These are phyloP conservation scores for Papilio xuthus DNA, from an alignment of 1,140 invertebrate species.

Conservation along the genomic window DNA sequence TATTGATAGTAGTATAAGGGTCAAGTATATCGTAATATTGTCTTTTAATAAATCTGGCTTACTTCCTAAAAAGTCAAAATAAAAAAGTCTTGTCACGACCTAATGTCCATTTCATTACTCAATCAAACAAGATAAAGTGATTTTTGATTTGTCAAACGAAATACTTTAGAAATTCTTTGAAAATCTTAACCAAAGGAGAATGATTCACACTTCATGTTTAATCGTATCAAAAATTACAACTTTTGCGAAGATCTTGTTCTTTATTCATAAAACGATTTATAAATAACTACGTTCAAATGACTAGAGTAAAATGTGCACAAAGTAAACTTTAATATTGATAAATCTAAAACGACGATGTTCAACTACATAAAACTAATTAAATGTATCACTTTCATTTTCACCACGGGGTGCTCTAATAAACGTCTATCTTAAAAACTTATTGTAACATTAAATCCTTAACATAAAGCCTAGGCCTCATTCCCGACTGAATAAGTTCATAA, in stretches of 20 bases:
- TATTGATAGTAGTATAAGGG: constrained; percentile 18
- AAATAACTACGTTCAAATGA: too few species aligned
- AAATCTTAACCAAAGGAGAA: too few species aligned
- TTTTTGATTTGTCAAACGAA: too few species aligned
- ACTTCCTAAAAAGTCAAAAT: not conserved
- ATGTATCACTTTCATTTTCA: constrained; percentile 3
- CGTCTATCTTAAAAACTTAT: constrained; percentile 27
- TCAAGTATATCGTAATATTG: constrained; percentile 22
- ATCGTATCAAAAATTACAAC: too few species aligned
- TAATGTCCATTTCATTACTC: not conserved
- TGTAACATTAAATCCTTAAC: not conserved
- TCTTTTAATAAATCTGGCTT: not conserved
- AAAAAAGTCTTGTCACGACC: not conserved
- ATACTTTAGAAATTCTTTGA: too few species aligned
- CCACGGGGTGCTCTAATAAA: constrained; percentile 24
- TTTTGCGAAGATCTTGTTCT: too few species aligned
- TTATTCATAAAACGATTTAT: too few species aligned
- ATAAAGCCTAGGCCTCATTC: not conserved
- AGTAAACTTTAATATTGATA: not conserved
- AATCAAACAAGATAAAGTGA: not conserved
- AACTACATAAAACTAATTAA: not conserved
- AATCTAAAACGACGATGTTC: not conserved
- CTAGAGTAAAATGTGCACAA: not conserved
- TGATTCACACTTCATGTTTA: too few species aligned
- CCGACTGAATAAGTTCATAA: not conserved